These are phyloP conservation scores for Pollicipes pollicipes DNA, from an alignment of 1,140 invertebrate genomes.

Conservation along the genomic window DNA sequence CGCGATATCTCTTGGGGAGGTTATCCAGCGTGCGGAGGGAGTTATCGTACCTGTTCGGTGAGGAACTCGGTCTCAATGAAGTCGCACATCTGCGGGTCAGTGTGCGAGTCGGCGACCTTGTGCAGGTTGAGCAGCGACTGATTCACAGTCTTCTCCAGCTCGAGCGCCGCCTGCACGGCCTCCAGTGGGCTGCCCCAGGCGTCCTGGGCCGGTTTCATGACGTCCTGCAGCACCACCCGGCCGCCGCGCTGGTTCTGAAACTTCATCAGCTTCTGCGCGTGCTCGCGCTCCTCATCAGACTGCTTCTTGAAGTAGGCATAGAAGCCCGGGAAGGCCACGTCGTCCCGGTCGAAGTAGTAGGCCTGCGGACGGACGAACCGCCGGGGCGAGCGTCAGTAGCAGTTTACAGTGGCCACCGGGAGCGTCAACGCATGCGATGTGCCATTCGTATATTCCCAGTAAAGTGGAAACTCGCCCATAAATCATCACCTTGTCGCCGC, in stretches of 20 bases:
- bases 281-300: slow-evolving; percentile 42
- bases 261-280: slow-evolving; percentile 44
- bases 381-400: too few species aligned
- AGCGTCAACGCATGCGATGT: too few species aligned
- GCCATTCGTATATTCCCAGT: too few species aligned
- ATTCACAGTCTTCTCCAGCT: slow-evolving; percentile 50
- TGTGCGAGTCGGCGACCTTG: neutral
- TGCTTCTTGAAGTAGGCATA: slow-evolving; percentile 37
- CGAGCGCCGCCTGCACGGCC: slow-evolving; percentile 48
- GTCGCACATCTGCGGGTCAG: neutral
- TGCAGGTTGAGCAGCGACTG: slow-evolving; percentile 14
- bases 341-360: slow-evolving; percentile 42
- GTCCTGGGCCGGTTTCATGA: slow-evolving; percentile 39
- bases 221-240: slow-evolving; percentile 33
- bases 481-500: too few species aligned
- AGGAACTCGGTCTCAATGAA: neutral
- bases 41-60: too few species aligned
- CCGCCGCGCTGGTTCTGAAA: slow-evolving; percentile 60
- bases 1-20: too few species aligned
- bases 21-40: too few species aligned
- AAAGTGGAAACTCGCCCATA: too few species aligned
- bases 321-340: slow-evolving; percentile 43
- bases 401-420: too few species aligned
- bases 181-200: slow-evolving; percentile 45
- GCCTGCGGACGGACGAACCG: slow-evolving; percentile 23